Conservation (phyloP, 2,888 invertebrate genomes). For the Labia minor region DNA sequence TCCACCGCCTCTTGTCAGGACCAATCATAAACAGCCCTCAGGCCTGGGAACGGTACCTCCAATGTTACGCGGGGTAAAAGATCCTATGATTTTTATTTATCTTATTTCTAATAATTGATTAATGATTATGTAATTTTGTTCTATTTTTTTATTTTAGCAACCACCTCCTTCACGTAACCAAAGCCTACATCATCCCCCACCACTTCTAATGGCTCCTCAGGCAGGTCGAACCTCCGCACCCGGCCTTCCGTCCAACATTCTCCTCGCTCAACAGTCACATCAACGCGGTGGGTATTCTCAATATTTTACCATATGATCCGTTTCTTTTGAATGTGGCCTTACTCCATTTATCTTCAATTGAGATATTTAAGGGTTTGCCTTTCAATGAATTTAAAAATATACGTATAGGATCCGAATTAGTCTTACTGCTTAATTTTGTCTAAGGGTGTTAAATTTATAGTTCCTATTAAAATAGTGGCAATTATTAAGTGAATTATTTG, state of each 20-base stretch:
- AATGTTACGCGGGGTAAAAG: slow-evolving; percentile 38
- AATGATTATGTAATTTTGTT: no score
- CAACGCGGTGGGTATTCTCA: slow-evolving; percentile 35
- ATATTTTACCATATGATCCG: no score
- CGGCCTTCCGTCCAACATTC: slow-evolving; percentile 40
- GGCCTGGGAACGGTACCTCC: slow-evolving; percentile 36
- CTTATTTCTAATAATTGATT: background rate
- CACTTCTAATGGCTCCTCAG: slow-evolving; percentile 43
- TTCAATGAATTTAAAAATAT: no score
- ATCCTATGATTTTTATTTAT: no score
- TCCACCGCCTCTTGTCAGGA: slow-evolving; percentile 35
- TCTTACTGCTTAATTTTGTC: no score
- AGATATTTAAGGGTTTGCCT: background rate
- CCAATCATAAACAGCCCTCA: slow-evolving; percentile 32
- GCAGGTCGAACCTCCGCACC: slow-evolving; percentile 38
- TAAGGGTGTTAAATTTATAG: no score
- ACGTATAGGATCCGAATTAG: no score
- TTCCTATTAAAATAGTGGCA: no score
- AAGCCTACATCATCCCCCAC: slow-evolving; percentile 42
- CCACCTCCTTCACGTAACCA: slow-evolving; percentile 40
- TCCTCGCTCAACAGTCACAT: slow-evolving; percentile 41
- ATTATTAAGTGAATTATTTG: no score
- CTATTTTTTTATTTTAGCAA: slow-evolving; percentile 36
- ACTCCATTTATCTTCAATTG: background rate
- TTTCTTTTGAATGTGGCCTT: background rate